phyloP scores from a whole-genome alignment of 1,140 invertebrate genomes.

The Trichoplusia ni region DNA sequence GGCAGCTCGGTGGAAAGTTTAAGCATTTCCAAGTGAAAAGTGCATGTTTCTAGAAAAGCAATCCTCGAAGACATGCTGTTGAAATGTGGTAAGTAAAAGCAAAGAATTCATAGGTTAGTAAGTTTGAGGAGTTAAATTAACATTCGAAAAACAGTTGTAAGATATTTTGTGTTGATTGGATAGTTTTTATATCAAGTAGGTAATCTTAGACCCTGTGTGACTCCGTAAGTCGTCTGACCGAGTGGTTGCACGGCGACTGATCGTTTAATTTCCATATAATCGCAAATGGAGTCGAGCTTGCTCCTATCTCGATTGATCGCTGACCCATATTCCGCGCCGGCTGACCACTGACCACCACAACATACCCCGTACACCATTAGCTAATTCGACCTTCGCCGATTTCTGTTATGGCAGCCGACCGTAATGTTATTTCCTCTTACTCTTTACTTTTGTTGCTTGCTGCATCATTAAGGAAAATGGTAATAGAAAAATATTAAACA shows the following conservation, averaged over 20 bases:
- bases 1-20: constrained; percentile 24
- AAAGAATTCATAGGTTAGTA: not conserved
- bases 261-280: constrained; percentile 74
- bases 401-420: constrained; percentile 30
- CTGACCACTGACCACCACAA: constrained; percentile 42
- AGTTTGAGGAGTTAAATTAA: not conserved
- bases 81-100: constrained; percentile 33
- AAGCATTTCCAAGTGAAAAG: constrained; percentile 24
- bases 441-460: constrained; percentile 10
- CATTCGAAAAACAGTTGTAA: not conserved
- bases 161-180: not conserved
- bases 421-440: constrained; percentile 32
- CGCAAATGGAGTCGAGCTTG: constrained; percentile 54
- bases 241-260: constrained; percentile 31
- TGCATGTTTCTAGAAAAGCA: constrained; percentile 18
- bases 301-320: constrained; percentile 70
- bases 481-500: constrained; percentile 11
- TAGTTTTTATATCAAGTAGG: no score
- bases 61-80: constrained; percentile 13
- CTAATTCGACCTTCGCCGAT: constrained; percentile 40
- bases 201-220: no score
- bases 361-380: constrained; percentile 31
- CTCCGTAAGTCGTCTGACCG: not conserved
- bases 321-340: constrained; percentile 62
- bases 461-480: constrained; percentile 9